Percentiles rank a stretch among this genome's conserved stretches.
phyloP scores from a whole-genome alignment of 1,140 invertebrate species.

The Drosophila hydei region DNA sequence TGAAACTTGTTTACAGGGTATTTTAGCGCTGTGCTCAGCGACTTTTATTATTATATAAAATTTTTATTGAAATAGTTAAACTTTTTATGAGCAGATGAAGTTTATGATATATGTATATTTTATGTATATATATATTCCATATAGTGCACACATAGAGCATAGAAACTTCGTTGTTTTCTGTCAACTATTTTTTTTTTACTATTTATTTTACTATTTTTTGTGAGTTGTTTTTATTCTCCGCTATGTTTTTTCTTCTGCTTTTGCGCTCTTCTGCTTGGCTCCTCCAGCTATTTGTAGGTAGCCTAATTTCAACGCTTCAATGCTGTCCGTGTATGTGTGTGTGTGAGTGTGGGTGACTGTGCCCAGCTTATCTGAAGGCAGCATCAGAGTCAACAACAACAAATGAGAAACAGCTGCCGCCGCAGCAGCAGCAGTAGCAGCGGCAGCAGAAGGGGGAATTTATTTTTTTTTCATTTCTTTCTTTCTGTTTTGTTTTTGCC shows the following conservation, averaged over 20 bases:
- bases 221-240: background rate
- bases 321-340: conserved; percentile 46
- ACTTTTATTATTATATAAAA: too few relatives aligned
- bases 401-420: conserved; percentile 33
- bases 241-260: background rate
- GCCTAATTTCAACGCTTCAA: conserved; percentile 81
- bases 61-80: too few relatives aligned
- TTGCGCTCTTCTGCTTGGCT: conserved; percentile 8
- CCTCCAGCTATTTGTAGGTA: conserved; percentile 60
- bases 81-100: too few relatives aligned
- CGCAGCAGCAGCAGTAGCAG: conserved; percentile 32
- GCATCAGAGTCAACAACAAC: conserved; percentile 54
- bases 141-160: too few relatives aligned
- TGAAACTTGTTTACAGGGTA: too few relatives aligned
- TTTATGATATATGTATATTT: too few relatives aligned
- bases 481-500: conserved; percentile 7
- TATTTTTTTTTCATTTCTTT: conserved; percentile 36
- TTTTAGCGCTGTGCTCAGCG: too few relatives aligned
- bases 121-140: background rate
- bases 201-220: background rate
- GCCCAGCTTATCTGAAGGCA: conserved; percentile 65
- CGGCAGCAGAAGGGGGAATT: conserved; percentile 34
- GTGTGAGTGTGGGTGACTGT: conserved; percentile 45
- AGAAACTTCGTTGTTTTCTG: background rate
- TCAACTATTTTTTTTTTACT: background rate